Base-by-base conservation (phyloP, 2,113 vertebrate genomes). In the Bubalus kerabau region DNA sequence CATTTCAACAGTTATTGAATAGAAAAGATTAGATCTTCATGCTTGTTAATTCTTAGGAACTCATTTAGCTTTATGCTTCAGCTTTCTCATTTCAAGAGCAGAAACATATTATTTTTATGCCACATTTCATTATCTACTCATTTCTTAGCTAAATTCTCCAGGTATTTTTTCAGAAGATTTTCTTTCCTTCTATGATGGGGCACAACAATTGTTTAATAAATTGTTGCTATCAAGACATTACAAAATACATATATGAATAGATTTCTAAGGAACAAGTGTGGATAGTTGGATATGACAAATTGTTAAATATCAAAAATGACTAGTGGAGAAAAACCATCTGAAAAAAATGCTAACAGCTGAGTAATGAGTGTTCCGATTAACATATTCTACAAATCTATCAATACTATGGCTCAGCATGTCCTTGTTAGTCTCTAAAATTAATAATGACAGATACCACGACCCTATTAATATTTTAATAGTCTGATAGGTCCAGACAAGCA, bases 361-460 rank as follows among this genome's bases (percentile, higher is more conserved):
- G 97, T 98, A 98, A 98, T 95, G 95, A 98, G 83, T 90, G 93
- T 92, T 94, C 56, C 1, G 46, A 98, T 98, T 97, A 98, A 96
- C 96, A 94, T 98, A 97, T 98, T 98, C 98, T 97, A 91, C 96
- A 98, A 98, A 98, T 98, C 56, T 81, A 94, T 98, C 96, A 98
- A 14, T 97, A 91, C 93, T 97, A 95, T 98, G 97, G 36, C 57
- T 98, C 94, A 40, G 32, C 96, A 96, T 98, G 97, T 98, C 96
- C 97, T 98, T 98, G 64, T 94, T 98, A 94, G 89, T 98, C 67
- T 98, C 97, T 95, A 95, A 98, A 98, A 98, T 98, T 98, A 98
- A 76, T 96, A 98, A 86, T 98, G 98, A 94, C 94, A 98, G 95
- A 93, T 94, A 97, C 89, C 89, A 95, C 97, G 95, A 97, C 94